phyloP scores from a whole-genome alignment of 2,888 invertebrate species.

The Clistopyga incitator region DNA sequence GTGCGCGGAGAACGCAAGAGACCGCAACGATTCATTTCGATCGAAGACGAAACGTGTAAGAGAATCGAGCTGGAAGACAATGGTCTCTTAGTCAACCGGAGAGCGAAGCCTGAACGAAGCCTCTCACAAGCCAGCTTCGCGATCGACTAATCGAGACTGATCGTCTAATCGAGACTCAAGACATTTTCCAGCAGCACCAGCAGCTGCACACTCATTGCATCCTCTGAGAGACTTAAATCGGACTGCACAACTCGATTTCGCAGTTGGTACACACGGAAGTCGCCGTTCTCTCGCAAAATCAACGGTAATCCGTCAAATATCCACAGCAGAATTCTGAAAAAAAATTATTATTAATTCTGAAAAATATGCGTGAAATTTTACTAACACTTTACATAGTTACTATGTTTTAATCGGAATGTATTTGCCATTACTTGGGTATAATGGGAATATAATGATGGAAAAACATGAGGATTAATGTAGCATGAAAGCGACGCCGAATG shows the following conservation, averaged over 20 bases:
- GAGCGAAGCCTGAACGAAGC: conserved; percentile 26
- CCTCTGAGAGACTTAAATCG: not conserved
- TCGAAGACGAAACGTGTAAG: conserved; percentile 36
- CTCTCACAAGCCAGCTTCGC: conserved; percentile 16
- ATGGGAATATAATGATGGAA: conserved; percentile 11
- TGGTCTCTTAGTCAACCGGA: conserved; percentile 9
- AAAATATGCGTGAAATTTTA: too few species aligned
- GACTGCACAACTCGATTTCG: conserved; percentile 10
- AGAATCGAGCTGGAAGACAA: conserved; percentile 49
- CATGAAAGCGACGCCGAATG: conserved; percentile 37
- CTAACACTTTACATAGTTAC: too few species aligned
- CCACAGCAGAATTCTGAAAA: not conserved
- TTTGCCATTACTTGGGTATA: not conserved
- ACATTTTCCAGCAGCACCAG: conserved; percentile 32
- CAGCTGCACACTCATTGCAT: conserved; percentile 51
- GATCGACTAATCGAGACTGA: conserved; percentile 63
- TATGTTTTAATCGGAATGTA: not conserved
- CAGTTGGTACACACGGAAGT: not conserved
- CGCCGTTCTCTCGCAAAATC: not conserved
- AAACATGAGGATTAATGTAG: conserved; percentile 33
- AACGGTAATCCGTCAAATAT: not conserved
- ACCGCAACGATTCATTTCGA: conserved; percentile 49
- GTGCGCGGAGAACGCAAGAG: conserved; percentile 36
- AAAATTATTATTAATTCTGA: too few species aligned
- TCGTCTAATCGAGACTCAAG: conserved; percentile 51